Conservation (phyloP, 1,140 invertebrate genomes). For the Bombus turneri region DNA sequence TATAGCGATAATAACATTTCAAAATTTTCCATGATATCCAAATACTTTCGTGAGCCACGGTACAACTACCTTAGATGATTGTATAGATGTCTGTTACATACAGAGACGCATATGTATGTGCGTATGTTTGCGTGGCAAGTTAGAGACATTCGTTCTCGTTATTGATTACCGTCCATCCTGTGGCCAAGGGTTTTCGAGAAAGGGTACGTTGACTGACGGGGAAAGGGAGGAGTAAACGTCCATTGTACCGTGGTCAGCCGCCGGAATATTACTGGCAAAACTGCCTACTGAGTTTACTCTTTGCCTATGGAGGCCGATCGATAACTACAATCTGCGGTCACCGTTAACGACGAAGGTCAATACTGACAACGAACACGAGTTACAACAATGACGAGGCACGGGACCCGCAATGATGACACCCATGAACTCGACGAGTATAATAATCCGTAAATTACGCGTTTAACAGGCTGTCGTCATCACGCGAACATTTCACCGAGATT, state of each 20-base stretch:
- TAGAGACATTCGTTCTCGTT: conserved; percentile 55
- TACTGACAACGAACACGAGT: conserved; percentile 14
- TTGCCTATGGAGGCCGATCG: conserved; percentile 23
- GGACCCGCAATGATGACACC: conserved; percentile 53
- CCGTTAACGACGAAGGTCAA: conserved; percentile 47
- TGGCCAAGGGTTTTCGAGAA: not conserved
- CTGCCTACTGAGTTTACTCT: conserved; percentile 50
- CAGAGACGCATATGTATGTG: not conserved
- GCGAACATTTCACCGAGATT: conserved; percentile 20
- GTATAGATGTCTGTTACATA: not conserved
- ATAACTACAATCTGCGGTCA: conserved; percentile 46
- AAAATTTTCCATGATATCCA: not conserved
- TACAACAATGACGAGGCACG: conserved; percentile 22
- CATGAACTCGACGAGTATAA: conserved; percentile 51
- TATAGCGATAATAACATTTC: too few relatives aligned
- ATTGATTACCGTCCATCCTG: conserved; percentile 60
- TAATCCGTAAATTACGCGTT: conserved; percentile 52
- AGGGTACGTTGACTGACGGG: conserved; percentile 6
- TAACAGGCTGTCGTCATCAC: conserved; percentile 31
- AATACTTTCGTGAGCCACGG: not conserved
- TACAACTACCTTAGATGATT: not conserved
- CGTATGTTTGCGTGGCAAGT: not conserved
- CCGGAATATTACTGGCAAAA: conserved; percentile 60
- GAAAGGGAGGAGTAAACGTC: conserved; percentile 31
- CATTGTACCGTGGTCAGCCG: conserved; percentile 58